Conservation (phyloP, 2,888 invertebrate species). For the Eudemis profundana region DNA sequence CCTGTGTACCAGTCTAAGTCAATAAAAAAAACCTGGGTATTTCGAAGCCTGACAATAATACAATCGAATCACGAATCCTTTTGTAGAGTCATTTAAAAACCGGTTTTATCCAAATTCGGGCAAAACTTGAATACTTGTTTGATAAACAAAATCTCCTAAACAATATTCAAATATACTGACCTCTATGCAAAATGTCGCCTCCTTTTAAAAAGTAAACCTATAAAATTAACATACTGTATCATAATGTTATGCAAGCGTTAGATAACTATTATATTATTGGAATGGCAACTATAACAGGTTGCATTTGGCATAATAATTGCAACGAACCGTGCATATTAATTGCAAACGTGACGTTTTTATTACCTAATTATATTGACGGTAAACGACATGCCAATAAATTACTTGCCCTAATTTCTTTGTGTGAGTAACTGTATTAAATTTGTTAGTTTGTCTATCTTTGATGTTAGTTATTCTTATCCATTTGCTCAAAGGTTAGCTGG, state of each 20-base stretch:
- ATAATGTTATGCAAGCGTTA: conserved; percentile 11
- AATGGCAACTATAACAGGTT: conserved; percentile 1
- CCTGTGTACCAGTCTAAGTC: no score
- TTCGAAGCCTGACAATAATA: no score
- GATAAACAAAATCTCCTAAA: neutral
- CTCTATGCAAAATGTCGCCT: conserved; percentile 10
- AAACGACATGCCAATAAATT: no score
- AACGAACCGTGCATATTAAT: conserved; percentile 11
- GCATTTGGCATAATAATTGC: conserved; percentile 22
- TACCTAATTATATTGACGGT: no score
- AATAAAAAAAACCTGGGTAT: no score
- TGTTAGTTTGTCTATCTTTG: no score
- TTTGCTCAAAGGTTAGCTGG: no score
- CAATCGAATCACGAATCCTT: neutral
- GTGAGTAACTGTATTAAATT: no score
- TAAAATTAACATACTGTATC: conserved; percentile 11
- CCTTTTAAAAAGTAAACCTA: conserved; percentile 3
- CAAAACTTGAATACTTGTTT: neutral
- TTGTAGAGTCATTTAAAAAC: neutral
- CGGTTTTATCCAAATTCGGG: neutral
- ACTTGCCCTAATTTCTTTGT: no score
- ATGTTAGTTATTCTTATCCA: no score
- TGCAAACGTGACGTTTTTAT: neutral
- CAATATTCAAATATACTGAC: conserved; percentile 2
- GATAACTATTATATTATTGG: conserved; percentile 19